These are phyloP conservation scores for Monopis laevigella DNA, from an alignment of 2,888 invertebrate genomes.

Conservation along the genomic window DNA sequence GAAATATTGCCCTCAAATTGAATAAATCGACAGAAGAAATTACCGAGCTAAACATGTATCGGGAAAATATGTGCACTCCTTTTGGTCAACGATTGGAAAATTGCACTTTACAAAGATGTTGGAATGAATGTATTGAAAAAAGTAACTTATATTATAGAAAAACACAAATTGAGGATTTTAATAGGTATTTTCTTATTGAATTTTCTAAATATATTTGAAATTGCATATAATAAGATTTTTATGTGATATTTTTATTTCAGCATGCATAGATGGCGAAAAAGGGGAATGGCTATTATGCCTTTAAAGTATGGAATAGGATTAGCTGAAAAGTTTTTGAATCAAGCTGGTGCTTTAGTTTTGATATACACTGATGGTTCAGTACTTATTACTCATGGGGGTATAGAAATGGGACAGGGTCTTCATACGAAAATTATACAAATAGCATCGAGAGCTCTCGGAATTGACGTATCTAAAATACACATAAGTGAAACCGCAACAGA, in stretches of 20 bases:
- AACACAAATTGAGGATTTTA: slow-evolving; percentile 66
- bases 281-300: slow-evolving; percentile 76
- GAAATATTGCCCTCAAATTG: slow-evolving; percentile 73
- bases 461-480: slow-evolving; percentile 70
- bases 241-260: slow-evolving; percentile 28
- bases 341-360: slow-evolving; percentile 80
- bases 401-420: slow-evolving; percentile 91
- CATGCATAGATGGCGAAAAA: slow-evolving; percentile 78
- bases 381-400: slow-evolving; percentile 79
- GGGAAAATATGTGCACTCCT: slow-evolving; percentile 74
- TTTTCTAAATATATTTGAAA: no score
- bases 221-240: no score
- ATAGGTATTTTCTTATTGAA: slow-evolving; percentile 42
- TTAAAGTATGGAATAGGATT: slow-evolving; percentile 80
- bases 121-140: slow-evolving; percentile 70
- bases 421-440: slow-evolving; percentile 90
- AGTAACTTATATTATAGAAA: slow-evolving; percentile 64
- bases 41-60: slow-evolving; percentile 72
- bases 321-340: slow-evolving; percentile 71
- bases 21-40: slow-evolving; percentile 66
- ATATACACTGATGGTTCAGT: slow-evolving; percentile 83
- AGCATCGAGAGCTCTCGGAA: slow-evolving; percentile 70
- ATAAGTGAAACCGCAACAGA: slow-evolving; percentile 79
- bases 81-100: slow-evolving; percentile 72
- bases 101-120: slow-evolving; percentile 72